These are phyloP conservation scores for Spinibarbus caldwelli DNA, from an alignment of 2,797 vertebrate genomes.

Conservation along the genomic window DNA sequence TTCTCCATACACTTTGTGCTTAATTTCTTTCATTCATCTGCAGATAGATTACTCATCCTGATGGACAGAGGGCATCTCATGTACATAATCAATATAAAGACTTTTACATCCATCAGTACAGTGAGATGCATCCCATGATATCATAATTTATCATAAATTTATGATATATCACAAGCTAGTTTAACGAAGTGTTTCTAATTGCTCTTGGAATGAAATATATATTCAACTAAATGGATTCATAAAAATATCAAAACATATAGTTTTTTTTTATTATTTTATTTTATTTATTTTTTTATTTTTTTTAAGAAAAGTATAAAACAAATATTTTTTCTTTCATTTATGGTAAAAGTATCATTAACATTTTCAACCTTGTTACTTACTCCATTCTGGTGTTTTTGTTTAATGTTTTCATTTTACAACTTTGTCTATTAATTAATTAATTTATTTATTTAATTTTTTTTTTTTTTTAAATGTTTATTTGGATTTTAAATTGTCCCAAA, in stretches of 20 bases:
- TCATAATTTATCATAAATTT: not conserved
- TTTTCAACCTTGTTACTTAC: not conserved
- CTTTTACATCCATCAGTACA: slow-evolving; percentile 26
- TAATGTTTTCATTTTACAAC: not conserved
- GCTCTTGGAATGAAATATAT: not conserved
- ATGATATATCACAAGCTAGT: not conserved
- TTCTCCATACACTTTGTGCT: not conserved
- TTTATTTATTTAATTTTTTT: not conserved
- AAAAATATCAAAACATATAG: not conserved
- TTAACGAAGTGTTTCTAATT: not conserved
- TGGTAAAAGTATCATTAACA: not conserved
- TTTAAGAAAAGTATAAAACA: not conserved
- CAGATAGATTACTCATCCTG: slow-evolving; percentile 23
- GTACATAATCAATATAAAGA: slow-evolving; percentile 28
- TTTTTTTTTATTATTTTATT: no score
- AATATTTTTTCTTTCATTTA: not conserved
- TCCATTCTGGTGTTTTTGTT: not conserved
- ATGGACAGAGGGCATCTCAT: not conserved
- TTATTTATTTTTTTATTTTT: no score
- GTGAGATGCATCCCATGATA: not conserved
- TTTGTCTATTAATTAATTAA: not conserved
- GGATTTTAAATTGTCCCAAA: not conserved
- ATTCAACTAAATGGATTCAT: not conserved
- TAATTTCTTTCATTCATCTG: not conserved
- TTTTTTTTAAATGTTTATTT: not conserved